A percentile compares a stretch with the other conserved stretches of the same genome.
Evolutionary conservation across 2,888 invertebrate genomes (phyloP).

Genomic region (Beris morrisii): DNA sequence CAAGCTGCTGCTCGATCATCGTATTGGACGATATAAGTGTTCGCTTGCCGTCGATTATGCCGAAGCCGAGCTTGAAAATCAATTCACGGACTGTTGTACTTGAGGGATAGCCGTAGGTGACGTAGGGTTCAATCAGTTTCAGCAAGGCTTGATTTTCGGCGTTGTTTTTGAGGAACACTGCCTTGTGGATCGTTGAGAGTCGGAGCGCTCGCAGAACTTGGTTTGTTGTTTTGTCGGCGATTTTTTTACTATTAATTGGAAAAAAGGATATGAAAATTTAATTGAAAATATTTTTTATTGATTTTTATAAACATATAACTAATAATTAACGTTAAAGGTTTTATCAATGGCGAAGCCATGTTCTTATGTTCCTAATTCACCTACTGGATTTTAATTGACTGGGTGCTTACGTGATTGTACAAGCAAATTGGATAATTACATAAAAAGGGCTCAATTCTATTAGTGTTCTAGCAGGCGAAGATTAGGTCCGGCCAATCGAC

Average conservation of each 20-base stretch:
- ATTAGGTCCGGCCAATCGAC: too few relatives aligned
- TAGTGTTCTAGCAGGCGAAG: too few relatives aligned
- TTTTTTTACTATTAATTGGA: slow-evolving; percentile 40
- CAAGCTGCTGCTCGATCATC: slow-evolving; percentile 53
- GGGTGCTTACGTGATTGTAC: too few relatives aligned
- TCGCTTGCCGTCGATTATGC: slow-evolving; percentile 49
- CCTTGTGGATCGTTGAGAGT: slow-evolving; percentile 48
- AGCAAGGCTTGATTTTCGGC: slow-evolving; percentile 52
- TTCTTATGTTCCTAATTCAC: too few relatives aligned
- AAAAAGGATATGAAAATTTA: background rate
- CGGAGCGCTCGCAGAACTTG: slow-evolving; percentile 48
- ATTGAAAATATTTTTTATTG: too few relatives aligned
- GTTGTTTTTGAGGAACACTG: slow-evolving; percentile 52
- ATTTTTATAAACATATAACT: too few relatives aligned
- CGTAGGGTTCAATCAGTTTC: slow-evolving; percentile 54
- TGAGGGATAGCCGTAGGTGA: slow-evolving; percentile 52
- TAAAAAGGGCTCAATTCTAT: too few relatives aligned
- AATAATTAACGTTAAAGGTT: too few relatives aligned
- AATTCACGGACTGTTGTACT: slow-evolving; percentile 52
- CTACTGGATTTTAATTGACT: too few relatives aligned
- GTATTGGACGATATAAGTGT: slow-evolving; percentile 55
- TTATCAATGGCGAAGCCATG: too few relatives aligned
- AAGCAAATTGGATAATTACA: too few relatives aligned
- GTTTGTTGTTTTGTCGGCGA: slow-evolving; percentile 51
- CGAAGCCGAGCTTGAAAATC: slow-evolving; percentile 55